Base-by-base conservation (phyloP, 2,113 vertebrate species). In the Pseudorasbora parva region DNA sequence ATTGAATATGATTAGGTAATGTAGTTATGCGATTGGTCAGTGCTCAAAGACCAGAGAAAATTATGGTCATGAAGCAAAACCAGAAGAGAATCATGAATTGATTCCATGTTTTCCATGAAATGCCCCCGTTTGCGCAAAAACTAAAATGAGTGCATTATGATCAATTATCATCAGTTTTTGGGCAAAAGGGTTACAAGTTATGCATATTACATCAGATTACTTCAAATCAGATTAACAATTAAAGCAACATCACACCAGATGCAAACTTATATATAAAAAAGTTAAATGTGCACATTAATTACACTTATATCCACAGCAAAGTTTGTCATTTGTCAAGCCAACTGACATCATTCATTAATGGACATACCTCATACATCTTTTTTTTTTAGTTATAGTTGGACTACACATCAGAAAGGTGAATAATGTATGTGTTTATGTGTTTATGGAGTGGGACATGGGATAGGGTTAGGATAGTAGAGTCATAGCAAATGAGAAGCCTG, bases 401-500 rank as follows among this genome's bases (percentile, higher is more conserved):
- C 21, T 21, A 37, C 7, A n/a, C 30, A 68, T 83, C 37, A 49
- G 77, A 76, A 33, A 12, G 74, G 19, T 6, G 54, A 73, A 45
- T 80, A 23, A 45, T n/a, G 71, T 74, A 71, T 81, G 66, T 71
- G 62, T 33, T 66, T 62, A 62, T 7, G 54, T 78, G 74, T 74
- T 68, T 66, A 41, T 15, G 2, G 11, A 57, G 59, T 4, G 25
- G 59, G 59, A 33, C 15, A 79, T 64, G 59, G n/a, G 25, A 51
- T 11, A 72, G 76, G 60, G 56, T 60, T 45, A 59, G 56, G 68
- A 41, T 73, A 62, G 77, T 66, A 76, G 54, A 75, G 71, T 56
- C 33, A 56, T 80, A 64, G 60, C 33, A 84, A 86, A 86, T 59
- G 71, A 84, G 73, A 21, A 73, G 57, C 78, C 62, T 33, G 56